These are phyloP conservation scores for Phaedon cochleariae DNA, from an alignment of 2,888 invertebrate genomes.

Conservation along the genomic window DNA sequence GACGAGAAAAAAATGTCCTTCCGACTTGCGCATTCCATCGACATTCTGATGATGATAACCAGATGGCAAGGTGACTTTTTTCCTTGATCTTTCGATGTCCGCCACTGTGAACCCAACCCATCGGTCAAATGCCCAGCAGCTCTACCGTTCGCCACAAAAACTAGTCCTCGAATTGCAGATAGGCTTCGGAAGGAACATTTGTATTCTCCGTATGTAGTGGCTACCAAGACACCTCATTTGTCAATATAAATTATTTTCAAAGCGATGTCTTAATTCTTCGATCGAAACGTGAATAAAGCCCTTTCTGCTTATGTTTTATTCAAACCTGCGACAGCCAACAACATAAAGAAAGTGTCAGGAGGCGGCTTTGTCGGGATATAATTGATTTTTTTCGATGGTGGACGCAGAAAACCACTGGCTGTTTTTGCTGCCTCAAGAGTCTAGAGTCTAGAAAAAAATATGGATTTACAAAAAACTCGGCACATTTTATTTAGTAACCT, in stretches of 20 bases:
- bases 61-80: too few species aligned
- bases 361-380: background rate
- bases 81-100: background rate
- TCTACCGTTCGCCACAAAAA: constrained; percentile 47
- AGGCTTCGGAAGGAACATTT: constrained; percentile 56
- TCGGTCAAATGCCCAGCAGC: constrained; percentile 6
- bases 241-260: constrained; percentile 60
- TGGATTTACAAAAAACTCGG: too few species aligned
- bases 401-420: too few species aligned
- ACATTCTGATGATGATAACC: too few species aligned
- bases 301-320: constrained; percentile 40
- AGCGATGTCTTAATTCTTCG: constrained; percentile 56
- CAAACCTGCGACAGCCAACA: constrained; percentile 34
- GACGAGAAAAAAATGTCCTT: too few species aligned
- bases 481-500: too few species aligned
- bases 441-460: too few species aligned
- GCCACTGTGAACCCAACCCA: constrained; percentile 14
- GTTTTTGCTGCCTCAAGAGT: too few species aligned
- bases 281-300: constrained; percentile 40
- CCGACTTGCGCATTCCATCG: too few species aligned
- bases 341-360: constrained; percentile 29
- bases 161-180: constrained; percentile 61
- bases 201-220: constrained; percentile 60
- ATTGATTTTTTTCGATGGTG: background rate
- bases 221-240: constrained; percentile 61